phyloP scores from a whole-genome alignment of 2,113 vertebrate genomes.

The Formicarius rufipectus region DNA sequence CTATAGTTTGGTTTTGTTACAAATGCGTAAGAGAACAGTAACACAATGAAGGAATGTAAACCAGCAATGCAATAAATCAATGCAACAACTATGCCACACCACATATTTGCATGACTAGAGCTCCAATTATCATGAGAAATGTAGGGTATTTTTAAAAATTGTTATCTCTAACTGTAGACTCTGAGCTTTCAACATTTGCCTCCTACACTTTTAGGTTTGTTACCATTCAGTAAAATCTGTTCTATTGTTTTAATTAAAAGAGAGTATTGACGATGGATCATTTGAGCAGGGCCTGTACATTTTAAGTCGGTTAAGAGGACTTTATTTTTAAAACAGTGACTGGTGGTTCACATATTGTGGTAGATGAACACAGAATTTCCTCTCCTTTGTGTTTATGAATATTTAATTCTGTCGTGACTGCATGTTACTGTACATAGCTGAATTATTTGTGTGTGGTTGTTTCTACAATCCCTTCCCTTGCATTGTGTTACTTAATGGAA shows the following conservation, averaged over 20 bases:
- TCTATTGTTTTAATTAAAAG: slow-evolving; percentile 47
- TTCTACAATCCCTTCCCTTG: slow-evolving; percentile 35
- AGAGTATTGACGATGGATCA: not conserved
- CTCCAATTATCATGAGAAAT: not conserved
- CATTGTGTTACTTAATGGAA: slow-evolving; percentile 20
- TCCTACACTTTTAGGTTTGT: not conserved
- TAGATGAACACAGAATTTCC: slow-evolving; percentile 32
- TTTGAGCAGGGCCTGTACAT: not conserved
- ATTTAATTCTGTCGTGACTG: slow-evolving; percentile 65
- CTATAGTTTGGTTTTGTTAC: slow-evolving; percentile 9
- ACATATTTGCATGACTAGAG: not conserved
- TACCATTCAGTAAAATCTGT: slow-evolving; percentile 37
- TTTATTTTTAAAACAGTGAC: not conserved
- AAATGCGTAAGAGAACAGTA: not conserved
- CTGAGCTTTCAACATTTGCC: not conserved
- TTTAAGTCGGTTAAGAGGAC: not conserved
- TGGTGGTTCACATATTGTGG: not conserved
- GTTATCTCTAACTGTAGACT: not conserved
- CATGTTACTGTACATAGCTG: slow-evolving; percentile 9
- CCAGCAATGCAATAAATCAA: not conserved
- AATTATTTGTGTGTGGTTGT: not conserved
- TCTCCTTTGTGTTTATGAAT: slow-evolving; percentile 56
- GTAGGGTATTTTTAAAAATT: not conserved
- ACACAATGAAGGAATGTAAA: slow-evolving; percentile 15
- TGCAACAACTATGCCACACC: not conserved